A percentile compares a stretch with the other conserved stretches of the same genome.
Conservation (phyloP, 2,888 invertebrate genomes). For the Cryptocephalus moraei region DNA sequence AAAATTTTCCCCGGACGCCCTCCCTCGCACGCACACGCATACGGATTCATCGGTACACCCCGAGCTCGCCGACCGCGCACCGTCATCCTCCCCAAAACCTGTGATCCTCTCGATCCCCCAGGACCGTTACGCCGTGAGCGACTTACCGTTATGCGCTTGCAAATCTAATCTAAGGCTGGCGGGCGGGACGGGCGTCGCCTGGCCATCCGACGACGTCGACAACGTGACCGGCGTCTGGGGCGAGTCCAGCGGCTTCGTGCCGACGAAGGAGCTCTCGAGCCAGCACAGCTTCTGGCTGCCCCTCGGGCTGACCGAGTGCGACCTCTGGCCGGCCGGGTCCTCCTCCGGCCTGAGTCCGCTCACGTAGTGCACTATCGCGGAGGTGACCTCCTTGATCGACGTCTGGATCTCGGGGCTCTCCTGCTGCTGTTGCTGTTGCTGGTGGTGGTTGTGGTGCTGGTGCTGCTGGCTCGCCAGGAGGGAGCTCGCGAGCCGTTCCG, state of each 20-base stretch:
- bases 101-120: no score
- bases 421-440: constrained; percentile 20
- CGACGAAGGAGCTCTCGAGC: constrained; percentile 88
- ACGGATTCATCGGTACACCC: no score
- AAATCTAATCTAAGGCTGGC: constrained; percentile 46
- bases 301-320: constrained; percentile 37
- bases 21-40: no score
- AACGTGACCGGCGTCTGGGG: constrained; percentile 62
- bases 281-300: constrained; percentile 71
- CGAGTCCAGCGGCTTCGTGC: constrained; percentile 74
- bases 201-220: constrained; percentile 26
- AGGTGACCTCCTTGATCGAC: constrained; percentile 86
- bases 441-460: constrained; percentile 6
- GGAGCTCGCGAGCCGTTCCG: constrained; percentile 67
- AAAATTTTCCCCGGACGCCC: no score
- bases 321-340: constrained; percentile 29
- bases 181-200: constrained; percentile 21
- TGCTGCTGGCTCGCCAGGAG: constrained; percentile 37
- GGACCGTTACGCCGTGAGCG: constrained; percentile 26
- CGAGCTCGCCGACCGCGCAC: no score
- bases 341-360: constrained; percentile 54
- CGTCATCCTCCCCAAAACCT: no score
- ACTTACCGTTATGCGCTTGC: constrained; percentile 41
- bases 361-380: constrained; percentile 87
- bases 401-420: constrained; percentile 61